These are phyloP conservation scores for Dolichopus griseipennis DNA, from an alignment of 2,888 invertebrate genomes.

Conservation along the genomic window DNA sequence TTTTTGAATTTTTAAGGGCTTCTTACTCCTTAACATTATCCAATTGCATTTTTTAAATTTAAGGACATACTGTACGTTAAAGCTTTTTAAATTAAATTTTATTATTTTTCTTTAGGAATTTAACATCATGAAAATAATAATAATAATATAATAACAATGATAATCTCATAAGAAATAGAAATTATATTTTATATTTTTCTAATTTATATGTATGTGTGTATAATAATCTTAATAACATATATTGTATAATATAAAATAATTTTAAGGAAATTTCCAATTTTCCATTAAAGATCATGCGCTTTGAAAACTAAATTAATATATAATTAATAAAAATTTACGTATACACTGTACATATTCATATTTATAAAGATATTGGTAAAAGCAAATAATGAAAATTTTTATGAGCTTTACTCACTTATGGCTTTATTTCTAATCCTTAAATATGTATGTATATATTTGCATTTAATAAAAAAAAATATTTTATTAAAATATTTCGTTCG, in stretches of 20 bases:
- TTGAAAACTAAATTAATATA: background rate
- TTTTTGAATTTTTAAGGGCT: too few relatives aligned
- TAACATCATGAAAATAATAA: too few relatives aligned
- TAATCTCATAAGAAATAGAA: background rate
- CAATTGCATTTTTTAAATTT: too few relatives aligned
- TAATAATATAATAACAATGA: too few relatives aligned
- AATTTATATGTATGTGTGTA: background rate
- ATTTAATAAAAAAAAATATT: background rate
- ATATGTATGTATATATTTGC: background rate
- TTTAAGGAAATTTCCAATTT: background rate
- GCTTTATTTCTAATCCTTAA: constrained; percentile 1
- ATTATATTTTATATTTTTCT: background rate
- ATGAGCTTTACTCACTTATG: constrained; percentile 1
- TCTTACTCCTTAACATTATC: too few relatives aligned
- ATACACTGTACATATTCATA: background rate
- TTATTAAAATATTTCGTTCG: background rate
- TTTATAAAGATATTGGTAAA: background rate
- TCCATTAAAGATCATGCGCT: background rate
- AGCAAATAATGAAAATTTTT: constrained; percentile 1
- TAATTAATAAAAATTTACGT: background rate
- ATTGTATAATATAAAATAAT: background rate
- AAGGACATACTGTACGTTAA: too few relatives aligned
- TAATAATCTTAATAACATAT: too few relatives aligned
- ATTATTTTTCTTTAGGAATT: too few relatives aligned
- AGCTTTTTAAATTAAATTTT: too few relatives aligned